These are phyloP conservation scores for Acipenser ruthenus DNA, from an alignment of 2,797 vertebrate genomes.

Conservation along the genomic window DNA sequence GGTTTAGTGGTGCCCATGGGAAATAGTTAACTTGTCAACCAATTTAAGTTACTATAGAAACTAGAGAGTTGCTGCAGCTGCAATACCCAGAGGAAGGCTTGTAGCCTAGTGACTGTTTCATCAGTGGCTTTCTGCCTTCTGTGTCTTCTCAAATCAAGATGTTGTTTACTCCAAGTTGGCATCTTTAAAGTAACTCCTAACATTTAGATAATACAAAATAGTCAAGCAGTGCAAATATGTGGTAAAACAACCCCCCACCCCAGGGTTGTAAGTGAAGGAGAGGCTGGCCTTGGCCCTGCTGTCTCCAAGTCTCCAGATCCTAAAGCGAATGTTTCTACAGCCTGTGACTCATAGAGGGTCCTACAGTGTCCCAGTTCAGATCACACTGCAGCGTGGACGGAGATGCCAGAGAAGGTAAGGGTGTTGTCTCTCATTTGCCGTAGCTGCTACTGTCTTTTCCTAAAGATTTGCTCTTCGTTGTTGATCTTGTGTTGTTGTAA, in stretches of 20 bases:
- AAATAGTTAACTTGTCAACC: constrained; percentile 53
- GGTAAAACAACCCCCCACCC: background rate
- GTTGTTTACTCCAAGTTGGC: constrained; percentile 27
- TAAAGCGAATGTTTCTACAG: constrained; percentile 47
- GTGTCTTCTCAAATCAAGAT: constrained; percentile 35
- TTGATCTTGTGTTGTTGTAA: too few species aligned
- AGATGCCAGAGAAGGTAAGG: constrained; percentile 56
- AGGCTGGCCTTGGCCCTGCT: background rate
- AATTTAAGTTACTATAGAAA: constrained; percentile 67
- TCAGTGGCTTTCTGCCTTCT: constrained; percentile 5
- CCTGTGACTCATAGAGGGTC: constrained; percentile 53
- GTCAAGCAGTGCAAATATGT: background rate
- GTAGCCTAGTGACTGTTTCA: constrained; percentile 22
- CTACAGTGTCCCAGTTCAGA: constrained; percentile 68
- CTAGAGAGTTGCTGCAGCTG: constrained; percentile 24
- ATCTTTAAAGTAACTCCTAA: constrained; percentile 15
- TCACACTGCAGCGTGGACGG: constrained; percentile 63
- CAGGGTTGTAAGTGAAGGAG: constrained; percentile 16
- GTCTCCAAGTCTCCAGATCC: constrained; percentile 6
- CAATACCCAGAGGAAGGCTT: constrained; percentile 38
- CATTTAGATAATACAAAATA: constrained; percentile 8
- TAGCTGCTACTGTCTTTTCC: background rate
- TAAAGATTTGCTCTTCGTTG: background rate
- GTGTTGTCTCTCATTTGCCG: constrained; percentile 14
- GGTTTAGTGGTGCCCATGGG: constrained; percentile 44